Base-by-base conservation (phyloP, 2,113 vertebrate genomes). In the Toxotes jaculatrix region DNA sequence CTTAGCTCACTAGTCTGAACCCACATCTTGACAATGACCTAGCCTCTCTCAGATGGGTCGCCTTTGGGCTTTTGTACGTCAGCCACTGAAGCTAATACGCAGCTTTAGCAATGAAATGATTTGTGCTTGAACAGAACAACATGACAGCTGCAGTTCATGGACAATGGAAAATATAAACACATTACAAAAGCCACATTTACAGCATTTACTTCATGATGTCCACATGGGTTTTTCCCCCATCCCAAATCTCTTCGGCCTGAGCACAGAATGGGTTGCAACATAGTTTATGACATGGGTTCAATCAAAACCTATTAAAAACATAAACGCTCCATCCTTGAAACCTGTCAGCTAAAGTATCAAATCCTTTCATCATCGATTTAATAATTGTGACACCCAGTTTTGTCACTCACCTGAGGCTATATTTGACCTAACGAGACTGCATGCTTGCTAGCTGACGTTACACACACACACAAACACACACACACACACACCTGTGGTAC, bases 401-500 rank as follows among this genome's bases (percentile, higher is more conserved):
- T 60, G 31, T 68, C 17, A 60, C 34, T 66, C 61, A 80, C 89
- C 83, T 83, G 56, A 81, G 83, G 90, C 69, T 66, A 23, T 60
- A 36, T 75, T 63, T 78, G 85, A 85, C 59, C 84, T 83, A 57
- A 88, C 80, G 67, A 88, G 78, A 62, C 71, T 70, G 82, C 91
- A 81, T 94, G 83, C 92, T 89, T 94, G 68, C 83, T 53, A 59
- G 71, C 67, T 93, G 89, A 94, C 62, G 78, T 79, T 27, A 27
- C 27, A 27, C 27, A 27, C 27, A 27, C 27, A 27, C 27, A 27
- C 27, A 27, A 1, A 27, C 27, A 27, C 27, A 27, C 27, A 27
- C 27, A 23, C 85, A 76, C 7, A 36, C 27, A 85, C 93, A 94
- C 94, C 92, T 92, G 92, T 74, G 90, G 32, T 16, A 7, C 57